A percentile compares a stretch with the other conserved stretches of the same genome.
These are phyloP conservation scores for Pundamilia nyererei DNA, from an alignment of 2,113 vertebrate genomes.

Conservation along the genomic window DNA sequence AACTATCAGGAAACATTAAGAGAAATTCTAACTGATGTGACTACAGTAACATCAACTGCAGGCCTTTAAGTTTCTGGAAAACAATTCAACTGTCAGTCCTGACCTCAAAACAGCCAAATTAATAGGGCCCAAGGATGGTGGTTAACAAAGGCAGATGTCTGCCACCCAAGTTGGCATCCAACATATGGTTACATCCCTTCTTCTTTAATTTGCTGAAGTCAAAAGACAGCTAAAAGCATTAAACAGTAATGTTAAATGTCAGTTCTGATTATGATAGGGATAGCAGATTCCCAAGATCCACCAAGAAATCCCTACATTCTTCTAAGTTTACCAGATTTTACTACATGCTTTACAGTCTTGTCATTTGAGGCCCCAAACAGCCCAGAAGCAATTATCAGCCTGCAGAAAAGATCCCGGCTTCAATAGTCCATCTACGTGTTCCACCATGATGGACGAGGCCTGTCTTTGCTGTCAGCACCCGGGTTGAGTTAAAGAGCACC, in stretches of 20 bases:
- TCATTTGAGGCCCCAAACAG: not conserved
- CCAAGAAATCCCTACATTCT: not conserved
- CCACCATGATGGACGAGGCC: constrained; percentile 22
- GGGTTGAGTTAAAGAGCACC: constrained; percentile 46
- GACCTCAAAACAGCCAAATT: constrained; percentile 31
- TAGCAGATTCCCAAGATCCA: not conserved
- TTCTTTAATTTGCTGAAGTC: not conserved
- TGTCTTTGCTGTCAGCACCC: constrained; percentile 46
- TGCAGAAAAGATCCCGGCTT: not conserved
- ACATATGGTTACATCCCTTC: not conserved
- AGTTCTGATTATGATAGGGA: not conserved
- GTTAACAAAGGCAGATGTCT: constrained; percentile 48
- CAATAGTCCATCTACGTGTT: constrained; percentile 2
- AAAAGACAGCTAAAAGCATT: not conserved
- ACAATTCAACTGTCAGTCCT: constrained; percentile 13
- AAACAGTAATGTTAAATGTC: constrained; percentile 9
- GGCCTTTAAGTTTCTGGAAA: constrained; percentile 13
- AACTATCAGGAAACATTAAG: not conserved
- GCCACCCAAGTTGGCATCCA: constrained; percentile 46
- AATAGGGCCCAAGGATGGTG: constrained; percentile 34
- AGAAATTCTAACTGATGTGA: not conserved
- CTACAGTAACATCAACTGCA: not conserved
- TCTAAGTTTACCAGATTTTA: not conserved
- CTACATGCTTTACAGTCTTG: not conserved
- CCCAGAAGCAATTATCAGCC: constrained; percentile 11